phyloP scores from a whole-genome alignment of 2,888 invertebrate species.

The Brachynemurus nebulosus region DNA sequence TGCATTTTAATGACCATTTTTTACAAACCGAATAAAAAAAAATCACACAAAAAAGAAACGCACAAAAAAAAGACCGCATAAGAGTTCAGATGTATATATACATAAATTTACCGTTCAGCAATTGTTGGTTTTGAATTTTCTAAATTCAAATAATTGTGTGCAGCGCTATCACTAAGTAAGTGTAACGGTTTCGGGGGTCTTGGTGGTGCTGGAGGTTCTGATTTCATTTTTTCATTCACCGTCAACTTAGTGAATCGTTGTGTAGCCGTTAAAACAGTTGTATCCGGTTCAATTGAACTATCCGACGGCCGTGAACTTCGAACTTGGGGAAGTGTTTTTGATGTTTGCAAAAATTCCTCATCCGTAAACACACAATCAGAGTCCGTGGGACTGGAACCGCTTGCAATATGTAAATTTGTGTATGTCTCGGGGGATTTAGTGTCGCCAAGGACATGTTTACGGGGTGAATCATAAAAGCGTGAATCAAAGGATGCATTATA shows the following conservation, averaged over 20 bases:
- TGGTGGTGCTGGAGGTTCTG: conserved; percentile 42
- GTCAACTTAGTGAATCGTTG: conserved; percentile 42
- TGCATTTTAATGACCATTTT: no score
- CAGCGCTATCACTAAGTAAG: conserved; percentile 31
- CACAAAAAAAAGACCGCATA: no score
- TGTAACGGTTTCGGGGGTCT: conserved; percentile 62
- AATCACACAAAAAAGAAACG: no score
- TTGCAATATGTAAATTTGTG: conserved; percentile 23
- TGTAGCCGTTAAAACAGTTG: conserved; percentile 39
- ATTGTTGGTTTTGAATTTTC: conserved; percentile 21
- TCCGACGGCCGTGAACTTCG: conserved; percentile 38
- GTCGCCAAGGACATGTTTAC: conserved; percentile 18
- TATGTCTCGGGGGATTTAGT: conserved; percentile 27
- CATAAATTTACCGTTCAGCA: conserved; percentile 8
- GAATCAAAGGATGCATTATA: conserved; percentile 33
- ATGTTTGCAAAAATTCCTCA: conserved; percentile 44
- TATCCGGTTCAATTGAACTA: conserved; percentile 34
- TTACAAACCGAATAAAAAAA: no score
- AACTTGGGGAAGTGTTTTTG: conserved; percentile 14
- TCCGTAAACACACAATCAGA: conserved; percentile 53
- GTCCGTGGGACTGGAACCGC: conserved; percentile 44
- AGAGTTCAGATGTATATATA: no score
- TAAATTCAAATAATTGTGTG: conserved; percentile 36
- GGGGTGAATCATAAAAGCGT: conserved; percentile 38
- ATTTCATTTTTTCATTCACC: conserved; percentile 22